Conservation (phyloP, 2,888 invertebrate genomes). For the Homarus gammarus region DNA sequence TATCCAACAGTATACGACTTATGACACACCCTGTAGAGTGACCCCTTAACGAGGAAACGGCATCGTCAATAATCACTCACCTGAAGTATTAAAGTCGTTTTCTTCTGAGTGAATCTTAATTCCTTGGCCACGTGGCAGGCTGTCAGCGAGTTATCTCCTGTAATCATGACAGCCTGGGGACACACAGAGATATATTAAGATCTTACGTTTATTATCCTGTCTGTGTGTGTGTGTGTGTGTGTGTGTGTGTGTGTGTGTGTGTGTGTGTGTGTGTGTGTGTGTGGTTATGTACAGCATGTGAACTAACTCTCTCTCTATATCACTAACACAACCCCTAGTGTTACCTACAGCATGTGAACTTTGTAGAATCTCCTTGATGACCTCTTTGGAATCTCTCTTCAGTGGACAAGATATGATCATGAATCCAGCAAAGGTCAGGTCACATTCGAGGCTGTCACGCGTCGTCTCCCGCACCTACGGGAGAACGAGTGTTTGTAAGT, state of each 20-base stretch:
- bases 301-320: too few relatives aligned
- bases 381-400: conserved; percentile 95
- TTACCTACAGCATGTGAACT: conserved; percentile 93
- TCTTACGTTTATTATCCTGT: too few relatives aligned
- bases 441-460: conserved; percentile 91
- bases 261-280: too few relatives aligned
- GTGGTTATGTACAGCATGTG: too few relatives aligned
- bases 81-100: conserved; percentile 84
- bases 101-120: conserved; percentile 88
- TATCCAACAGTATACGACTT: too few relatives aligned
- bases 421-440: conserved; percentile 96
- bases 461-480: conserved; percentile 85
- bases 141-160: conserved; percentile 98
- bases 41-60: background rate
- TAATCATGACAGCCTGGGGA: conserved; percentile 95
- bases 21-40: too few relatives aligned
- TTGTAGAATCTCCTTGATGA: conserved; percentile 95
- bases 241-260: too few relatives aligned
- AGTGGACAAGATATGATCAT: conserved; percentile 98
- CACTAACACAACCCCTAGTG: too few relatives aligned
- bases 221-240: too few relatives aligned
- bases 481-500: too few relatives aligned
- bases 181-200: too few relatives aligned
- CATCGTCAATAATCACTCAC: conserved; percentile 30
- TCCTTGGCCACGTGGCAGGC: conserved; percentile 99